Base-by-base conservation (phyloP, 2,113 vertebrate genomes). In the Scortum barcoo region DNA sequence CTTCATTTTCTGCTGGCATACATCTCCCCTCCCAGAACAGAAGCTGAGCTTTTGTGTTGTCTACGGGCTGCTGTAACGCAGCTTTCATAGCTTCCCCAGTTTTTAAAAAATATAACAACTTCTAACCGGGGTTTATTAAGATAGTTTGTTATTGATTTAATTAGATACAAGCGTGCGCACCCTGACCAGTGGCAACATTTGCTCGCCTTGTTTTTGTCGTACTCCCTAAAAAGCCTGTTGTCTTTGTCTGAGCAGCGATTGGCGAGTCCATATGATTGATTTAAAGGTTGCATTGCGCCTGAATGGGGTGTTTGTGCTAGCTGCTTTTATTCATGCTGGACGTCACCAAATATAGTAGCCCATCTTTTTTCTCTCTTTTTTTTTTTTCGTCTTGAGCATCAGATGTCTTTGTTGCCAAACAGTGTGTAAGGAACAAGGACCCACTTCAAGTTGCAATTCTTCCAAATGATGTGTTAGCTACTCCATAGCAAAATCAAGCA, bases 361-460 rank as follows among this genome's bases (percentile, higher is more conserved):
- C 22, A 36, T 46, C n/a, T 57, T 20, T 28, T 61, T 54, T 24
- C 20, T 36, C 51, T 57, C 51, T 20, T 28, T 61, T 54, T 24
- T 24, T 36, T 60, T 57, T n/a, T 28, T 28, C 56, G 17, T 80
- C 69, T 63, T 38, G 24, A 48, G 28, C 67, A 20, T 74, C 63
- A 33, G 13, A 4, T 6, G 65, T 53, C 71, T 80, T 72, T 78
- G 66, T 83, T 58, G 44, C 76, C 61, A 46, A 62, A 72, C 71
- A 51, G 50, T 8, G 67, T 68, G 26, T 86, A 93, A 94, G 94
- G 83, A 93, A 86, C 89, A 87, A 86, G 76, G 36, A 92, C 87
- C 84, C 79, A 81, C 93, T 89, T 95, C 94, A 75, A 95, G 94
- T 94, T 96, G 94, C 93, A 95, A 7, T 95, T 95, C 94, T 92